Percentiles rank a stretch among this genome's conserved stretches.
These are phyloP conservation scores for Callinectes sapidus DNA, from an alignment of 2,888 invertebrate species.

Conservation along the genomic window DNA sequence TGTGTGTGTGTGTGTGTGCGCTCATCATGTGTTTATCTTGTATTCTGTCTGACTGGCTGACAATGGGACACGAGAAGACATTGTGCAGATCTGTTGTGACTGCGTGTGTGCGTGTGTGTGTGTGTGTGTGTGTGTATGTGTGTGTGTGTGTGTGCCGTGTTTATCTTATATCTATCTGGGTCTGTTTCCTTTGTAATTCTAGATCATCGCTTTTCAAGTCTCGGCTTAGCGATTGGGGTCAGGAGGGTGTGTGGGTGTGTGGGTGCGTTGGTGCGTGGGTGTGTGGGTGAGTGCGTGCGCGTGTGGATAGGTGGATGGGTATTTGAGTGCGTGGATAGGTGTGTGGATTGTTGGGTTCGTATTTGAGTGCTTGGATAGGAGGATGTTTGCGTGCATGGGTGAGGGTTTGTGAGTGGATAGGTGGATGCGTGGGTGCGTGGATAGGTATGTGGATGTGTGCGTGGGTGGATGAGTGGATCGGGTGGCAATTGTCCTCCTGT, in stretches of 20 bases:
- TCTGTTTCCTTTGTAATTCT: conserved; percentile 28
- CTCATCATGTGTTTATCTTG: conserved; percentile 32
- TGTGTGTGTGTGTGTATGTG: conserved; percentile 34
- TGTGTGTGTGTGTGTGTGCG: conserved; percentile 30
- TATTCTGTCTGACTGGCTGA: conserved; percentile 26
- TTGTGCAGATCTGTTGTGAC: conserved; percentile 34
- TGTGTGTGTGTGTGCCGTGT: conserved; percentile 36
- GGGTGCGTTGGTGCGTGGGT: not conserved
- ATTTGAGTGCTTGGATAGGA: not conserved
- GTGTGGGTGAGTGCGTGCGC: not conserved
- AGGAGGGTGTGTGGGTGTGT: not conserved
- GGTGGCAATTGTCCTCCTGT: not conserved
- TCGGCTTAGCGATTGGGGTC: conserved; percentile 13
- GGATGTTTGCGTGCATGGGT: not conserved
- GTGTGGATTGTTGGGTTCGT: not conserved
- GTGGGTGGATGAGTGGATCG: not conserved
- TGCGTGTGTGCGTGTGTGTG: conserved; percentile 28
- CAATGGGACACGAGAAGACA: conserved; percentile 5
- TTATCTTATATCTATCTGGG: conserved; percentile 33
- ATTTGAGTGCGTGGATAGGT: not conserved
- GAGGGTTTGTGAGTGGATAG: not conserved
- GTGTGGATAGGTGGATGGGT: not conserved
- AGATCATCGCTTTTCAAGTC: not conserved
- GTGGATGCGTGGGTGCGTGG: not conserved
- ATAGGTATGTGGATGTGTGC: not conserved